Evolutionary conservation across 2,888 invertebrate genomes (phyloP), one percentile per base, ranked within the genome.

Genomic region (Apodemia zela): DNA sequence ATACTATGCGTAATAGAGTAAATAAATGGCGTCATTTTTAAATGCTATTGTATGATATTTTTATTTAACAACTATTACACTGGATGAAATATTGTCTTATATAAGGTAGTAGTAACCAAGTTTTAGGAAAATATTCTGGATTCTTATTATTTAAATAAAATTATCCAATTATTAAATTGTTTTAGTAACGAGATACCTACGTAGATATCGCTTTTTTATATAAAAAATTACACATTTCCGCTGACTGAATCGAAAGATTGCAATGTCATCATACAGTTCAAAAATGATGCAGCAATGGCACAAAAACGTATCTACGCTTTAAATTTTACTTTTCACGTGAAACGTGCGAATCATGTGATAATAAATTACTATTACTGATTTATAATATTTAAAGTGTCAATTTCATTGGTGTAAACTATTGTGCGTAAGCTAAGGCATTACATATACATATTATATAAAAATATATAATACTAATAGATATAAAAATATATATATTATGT

Each of bases 401-500:
- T 25, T 25, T 15, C 7, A 54, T 25, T 6, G 6, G 25, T 21
- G 54, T 54, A 54, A 18, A 25, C 25, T 54, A 54, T 54, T 54
- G 54, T 54, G 54, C 54, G 54, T 54, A 25, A 18, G 54, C 54
- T 54, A 54, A 54, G 54, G 54, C 54, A 25, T 25, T 54, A 42
- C n/a, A n/a, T n/a, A 54, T 25, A 54, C 25, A 21, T 21, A 54
- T 54, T 54, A 54, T 54, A 54, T 54, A 54, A 54, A 54, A 54
- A 54, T 54, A 54, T 18, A 54, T 54, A 54, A 21, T 42, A 42
- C 42, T 15, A 42, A 33, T 5, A 42, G 5, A 42, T 54, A 54
- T 54, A 54, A 54, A 54, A 54, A 54, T 54, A 54, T 54, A 54
- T 54, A 21, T 54, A 15, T 21, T 54, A 54, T 54, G 54, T 25